Evolutionary conservation across 1,140 invertebrate genomes (phyloP).

Genomic region (Zaprionus gabonicus): DNA sequence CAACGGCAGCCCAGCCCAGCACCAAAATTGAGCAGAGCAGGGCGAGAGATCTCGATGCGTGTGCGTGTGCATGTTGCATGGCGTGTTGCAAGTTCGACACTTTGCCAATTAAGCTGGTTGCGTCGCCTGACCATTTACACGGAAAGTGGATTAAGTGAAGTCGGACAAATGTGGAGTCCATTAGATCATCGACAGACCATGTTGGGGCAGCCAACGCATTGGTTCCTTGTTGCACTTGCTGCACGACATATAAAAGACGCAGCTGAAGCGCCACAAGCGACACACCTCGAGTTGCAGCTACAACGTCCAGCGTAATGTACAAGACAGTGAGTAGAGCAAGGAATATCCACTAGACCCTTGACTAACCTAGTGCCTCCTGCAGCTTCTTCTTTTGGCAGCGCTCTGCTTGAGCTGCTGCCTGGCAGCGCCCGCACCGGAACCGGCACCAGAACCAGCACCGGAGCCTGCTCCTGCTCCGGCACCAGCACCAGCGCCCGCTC

Average conservation of each 20-base stretch:
- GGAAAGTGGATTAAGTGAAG: constrained; percentile 43
- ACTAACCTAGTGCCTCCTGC: background rate
- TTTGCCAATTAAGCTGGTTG: constrained; percentile 31
- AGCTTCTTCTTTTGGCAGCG: constrained; percentile 55
- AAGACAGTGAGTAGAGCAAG: constrained; percentile 55
- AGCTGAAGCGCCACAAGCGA: constrained; percentile 37
- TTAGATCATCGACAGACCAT: constrained; percentile 67
- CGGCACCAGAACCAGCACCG: constrained; percentile 48
- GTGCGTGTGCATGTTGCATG: constrained; percentile 22
- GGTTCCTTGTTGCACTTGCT: constrained; percentile 29
- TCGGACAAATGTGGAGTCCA: constrained; percentile 38
- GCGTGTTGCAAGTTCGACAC: constrained; percentile 42
- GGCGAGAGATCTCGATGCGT: background rate
- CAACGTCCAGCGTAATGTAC: constrained; percentile 42
- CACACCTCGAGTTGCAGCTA: constrained; percentile 19
- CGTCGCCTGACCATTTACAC: constrained; percentile 39
- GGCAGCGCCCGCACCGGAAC: constrained; percentile 52
- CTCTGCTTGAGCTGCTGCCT: constrained; percentile 48
- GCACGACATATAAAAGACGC: constrained; percentile 56
- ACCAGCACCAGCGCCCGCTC: constrained; percentile 51
- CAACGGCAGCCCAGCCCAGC: background rate
- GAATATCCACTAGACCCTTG: no score
- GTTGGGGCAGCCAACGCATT: constrained; percentile 25
- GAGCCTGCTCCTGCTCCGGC: constrained; percentile 49
- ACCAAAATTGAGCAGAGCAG: constrained; percentile 17